Evolutionary conservation across 2,113 vertebrate genomes (phyloP), one percentile per base, ranked within the genome.

Genomic region (Beaufortia kweichowensis): DNA sequence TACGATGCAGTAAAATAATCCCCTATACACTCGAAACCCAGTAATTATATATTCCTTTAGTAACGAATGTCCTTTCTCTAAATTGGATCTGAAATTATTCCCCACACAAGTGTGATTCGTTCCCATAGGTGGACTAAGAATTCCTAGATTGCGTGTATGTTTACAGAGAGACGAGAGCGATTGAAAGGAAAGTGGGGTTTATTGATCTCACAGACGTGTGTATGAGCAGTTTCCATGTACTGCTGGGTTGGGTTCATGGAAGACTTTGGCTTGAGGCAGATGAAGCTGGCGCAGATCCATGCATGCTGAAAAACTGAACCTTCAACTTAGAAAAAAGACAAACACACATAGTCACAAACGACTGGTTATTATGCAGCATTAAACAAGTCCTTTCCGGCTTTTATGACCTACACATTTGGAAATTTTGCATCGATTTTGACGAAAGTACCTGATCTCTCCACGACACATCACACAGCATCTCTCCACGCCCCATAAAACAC

Each of bases 181-280:
- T 48, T 17, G 31, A 56, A 57, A 24, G 15, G 59, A 9, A 33
- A 39, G 50, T 69, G 43, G 61, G n/a, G 56, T 79, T 60, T 46
- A 23, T 39, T 46, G 17, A 48, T 48, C 43, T 19, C 43, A 15
- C 17, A 17, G 43, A 4, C 4, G 43, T 65, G 70, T 75, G 39
- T 39, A 76, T 31, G 76, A 75, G 71, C 74, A 61, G 79, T 75
- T 80, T 75, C 48, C 8, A 26, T 78, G 65, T 70, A 46, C 31
- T 77, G 71, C 69, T 78, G 82, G 55, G 63, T 81, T 71, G 71
- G 82, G 61, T 81, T 81, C 79, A 82, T 82, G 83, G 70, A 79
- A 68, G 75, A 46, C 74, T 86, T 87, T 86, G 82, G 83, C 84
- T 86, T 85, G 75, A 83, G 81, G 78, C 69, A 85, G 79, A 81